Base-by-base conservation (phyloP, 2,113 vertebrate genomes). In the Pogona vitticeps region DNA sequence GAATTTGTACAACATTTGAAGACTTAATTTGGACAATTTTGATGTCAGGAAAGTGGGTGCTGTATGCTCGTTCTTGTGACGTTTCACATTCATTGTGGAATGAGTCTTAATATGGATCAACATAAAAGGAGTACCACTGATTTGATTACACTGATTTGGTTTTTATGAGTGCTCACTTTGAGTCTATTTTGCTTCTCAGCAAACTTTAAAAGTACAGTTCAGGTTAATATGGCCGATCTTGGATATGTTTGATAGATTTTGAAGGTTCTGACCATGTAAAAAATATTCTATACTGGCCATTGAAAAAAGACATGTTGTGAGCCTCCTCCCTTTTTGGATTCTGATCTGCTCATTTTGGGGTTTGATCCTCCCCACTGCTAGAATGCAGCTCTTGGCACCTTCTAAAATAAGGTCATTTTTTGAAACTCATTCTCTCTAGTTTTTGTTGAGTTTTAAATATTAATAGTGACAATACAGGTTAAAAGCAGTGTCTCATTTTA, bases 1-100 rank as follows among this genome's bases (percentile, higher is more conserved):
- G 90, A 67, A 80, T 18, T 28, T 80, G 23, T 83, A 80, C 88
- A 90, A 86, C 70, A 82, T 23, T 3, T 81, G 40, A 14, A 14
- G 70, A 88, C 81, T 91, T 86, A 42, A 1, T 88, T 93, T 84
- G 87, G 42, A 88, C 87, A 92, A 89, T 7, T 63, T 42, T 82
- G 52, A 81, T 89, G 73, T 42, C 61, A n/a, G 81, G 26, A 92
- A 87, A 4, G 8, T 76, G 59, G 14, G 67, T 87, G 70, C 59
- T 15, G 38, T 0, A 1, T 71, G 58, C 2, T 14, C 28, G 77
- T 81, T 70, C 80, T 67, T 71, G 23, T 77, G 59, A 77, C 14
- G 38, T 67, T 85, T 80, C 70, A 73, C 13, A 61, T 80, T 75
- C 68, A 80, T 73, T 73, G n/a, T 80, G 68, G 83, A 84, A 70